Percentiles rank a stretch among this genome's conserved stretches.
phyloP scores from a whole-genome alignment of 1,140 invertebrate genomes.

The Argopecten irradians region DNA sequence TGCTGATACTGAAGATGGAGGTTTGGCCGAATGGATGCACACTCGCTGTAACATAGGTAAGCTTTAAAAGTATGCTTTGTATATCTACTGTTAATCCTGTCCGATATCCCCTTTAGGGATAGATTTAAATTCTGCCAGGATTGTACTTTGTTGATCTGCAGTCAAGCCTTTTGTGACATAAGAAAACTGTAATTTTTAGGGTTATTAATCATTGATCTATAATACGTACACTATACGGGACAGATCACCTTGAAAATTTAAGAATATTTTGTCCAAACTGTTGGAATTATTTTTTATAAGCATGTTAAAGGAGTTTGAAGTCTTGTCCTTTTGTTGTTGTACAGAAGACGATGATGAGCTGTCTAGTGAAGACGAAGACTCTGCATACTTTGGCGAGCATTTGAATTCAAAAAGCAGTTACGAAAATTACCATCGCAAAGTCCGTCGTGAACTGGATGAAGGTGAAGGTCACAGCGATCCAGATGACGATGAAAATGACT shows the following conservation, averaged over 20 bases:
- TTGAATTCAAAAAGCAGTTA: background rate
- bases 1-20: slow-evolving; percentile 46
- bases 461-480: background rate
- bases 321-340: slow-evolving; percentile 32
- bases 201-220: too few species aligned
- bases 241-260: too few species aligned
- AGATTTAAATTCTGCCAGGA: too few species aligned
- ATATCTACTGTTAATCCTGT: too few species aligned
- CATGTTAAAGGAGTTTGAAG: background rate
- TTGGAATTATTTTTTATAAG: too few species aligned
- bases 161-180: too few species aligned
- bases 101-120: too few species aligned
- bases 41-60: slow-evolving; percentile 64
- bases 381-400: slow-evolving; percentile 29
- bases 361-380: slow-evolving; percentile 43
- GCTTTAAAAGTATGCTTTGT: background rate
- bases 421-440: slow-evolving; percentile 42
- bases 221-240: background rate
- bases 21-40: slow-evolving; percentile 60
- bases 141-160: too few species aligned
- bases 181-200: too few species aligned
- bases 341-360: slow-evolving; percentile 44
- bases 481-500: slow-evolving; percentile 2
- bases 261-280: too few species aligned
- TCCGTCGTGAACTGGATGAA: slow-evolving; percentile 44